Base-by-base conservation (phyloP, 2,113 vertebrate genomes). In the Danionella cerebrum region DNA sequence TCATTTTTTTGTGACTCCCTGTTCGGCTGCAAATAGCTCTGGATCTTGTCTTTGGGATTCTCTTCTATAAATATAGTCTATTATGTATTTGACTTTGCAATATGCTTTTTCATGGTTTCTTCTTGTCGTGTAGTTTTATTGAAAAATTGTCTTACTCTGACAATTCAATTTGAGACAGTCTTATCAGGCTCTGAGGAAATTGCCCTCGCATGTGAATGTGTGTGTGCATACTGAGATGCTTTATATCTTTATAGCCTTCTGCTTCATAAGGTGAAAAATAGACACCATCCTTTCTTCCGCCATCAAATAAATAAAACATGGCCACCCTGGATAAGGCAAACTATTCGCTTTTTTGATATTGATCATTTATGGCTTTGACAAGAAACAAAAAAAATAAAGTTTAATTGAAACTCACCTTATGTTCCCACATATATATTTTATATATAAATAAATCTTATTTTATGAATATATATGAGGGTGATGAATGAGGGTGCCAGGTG, bases 81-180 rank as follows among this genome's bases (percentile, higher is more conserved):
- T 48, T 50, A 25, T 21, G 42, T 10, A 59, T 50, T 38, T 39
- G 66, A 13, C 24, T 47, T 16, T 50, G 42, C 42, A 47, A 45
- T 58, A 36, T 47, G 54, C 31, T 50, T n/a, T 60, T 58, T 45
- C 54, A 22, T 39, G 13, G 42, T 50, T 27, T 69, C 33, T 45
- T 52, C 42, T 59, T 60, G 53, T 25, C 55, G 29, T 53, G n/a
- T 24, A 51, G 53, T 59, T 51, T 72, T 51, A 58, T 22, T 42
- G 54, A 65, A 55, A 65, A 29, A 48, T 41, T 27, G 51, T 65
- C 19, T 50, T 44, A 16, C 35, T 58, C 52, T 72, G 70, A 60
- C 67, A 69, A 52, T 69, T 59, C 67, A 69, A 69, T 69, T 69
- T 60, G 55, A 50, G 33, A 42, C 31, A 57, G 14, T 58, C 39